Conservation (phyloP, 92 coral and sea anemone species). For the Epizoanthus illoricatus region DNA sequence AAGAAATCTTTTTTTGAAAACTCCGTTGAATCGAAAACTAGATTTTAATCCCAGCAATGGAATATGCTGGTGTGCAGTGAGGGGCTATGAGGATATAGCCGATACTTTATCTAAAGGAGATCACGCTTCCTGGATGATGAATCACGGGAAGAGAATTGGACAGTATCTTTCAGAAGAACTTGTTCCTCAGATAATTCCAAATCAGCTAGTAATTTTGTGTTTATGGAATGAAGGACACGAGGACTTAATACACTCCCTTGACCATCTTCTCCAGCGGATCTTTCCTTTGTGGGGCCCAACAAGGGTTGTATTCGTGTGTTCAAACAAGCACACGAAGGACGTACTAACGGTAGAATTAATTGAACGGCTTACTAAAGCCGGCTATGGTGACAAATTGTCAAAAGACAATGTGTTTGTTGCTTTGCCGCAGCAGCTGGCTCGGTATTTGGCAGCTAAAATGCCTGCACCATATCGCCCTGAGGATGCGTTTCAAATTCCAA, state of each 20-base stretch:
- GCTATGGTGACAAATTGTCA: slow-evolving; percentile 41
- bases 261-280: slow-evolving; percentile 50
- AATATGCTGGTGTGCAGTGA: slow-evolving; percentile 78
- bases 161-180: slow-evolving; percentile 56
- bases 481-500: slow-evolving; percentile 67
- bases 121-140: slow-evolving; percentile 71
- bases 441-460: slow-evolving; percentile 47
- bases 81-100: slow-evolving; percentile 72
- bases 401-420: slow-evolving; percentile 63
- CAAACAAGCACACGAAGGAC: slow-evolving; percentile 33
- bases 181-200: slow-evolving; percentile 62
- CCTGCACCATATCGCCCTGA: slow-evolving; percentile 77
- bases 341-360: slow-evolving; percentile 32
- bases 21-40: slow-evolving; percentile 64
- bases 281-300: slow-evolving; percentile 63
- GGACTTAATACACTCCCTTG: slow-evolving; percentile 56
- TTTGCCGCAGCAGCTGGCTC: slow-evolving; percentile 61
- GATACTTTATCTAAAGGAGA: slow-evolving; percentile 56
- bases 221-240: slow-evolving; percentile 71
- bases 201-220: slow-evolving; percentile 58
- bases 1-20: slow-evolving; percentile 63
- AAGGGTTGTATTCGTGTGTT: slow-evolving; percentile 61
- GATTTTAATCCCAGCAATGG: slow-evolving; percentile 70
- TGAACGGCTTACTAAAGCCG: slow-evolving; percentile 49
- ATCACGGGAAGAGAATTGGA: slow-evolving; percentile 58